Percentiles rank a stretch among this genome's conserved stretches.
Evolutionary conservation across 2,113 vertebrate species (phyloP).

Genomic region (Onychorhynchus coronatus): DNA sequence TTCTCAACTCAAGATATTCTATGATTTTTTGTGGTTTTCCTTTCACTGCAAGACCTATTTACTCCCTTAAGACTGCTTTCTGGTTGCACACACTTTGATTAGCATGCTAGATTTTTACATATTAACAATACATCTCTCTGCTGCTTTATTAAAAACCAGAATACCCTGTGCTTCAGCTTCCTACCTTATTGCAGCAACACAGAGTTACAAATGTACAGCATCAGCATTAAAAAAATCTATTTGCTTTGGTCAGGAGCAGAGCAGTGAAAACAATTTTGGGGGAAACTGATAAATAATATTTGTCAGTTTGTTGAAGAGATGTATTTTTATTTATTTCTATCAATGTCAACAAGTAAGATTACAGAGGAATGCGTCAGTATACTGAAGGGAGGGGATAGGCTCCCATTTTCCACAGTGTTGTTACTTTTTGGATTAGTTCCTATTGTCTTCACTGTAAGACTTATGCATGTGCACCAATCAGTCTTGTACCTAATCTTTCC

Average conservation of each 20-base stretch:
- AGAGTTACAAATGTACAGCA: neutral
- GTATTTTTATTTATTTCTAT: neutral
- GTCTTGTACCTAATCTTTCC: neutral
- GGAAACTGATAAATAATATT: neutral
- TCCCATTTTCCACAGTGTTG: neutral
- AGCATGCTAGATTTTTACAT: neutral
- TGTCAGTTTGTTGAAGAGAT: neutral
- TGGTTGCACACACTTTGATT: neutral
- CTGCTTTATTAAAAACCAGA: neutral
- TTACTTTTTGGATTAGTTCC: neutral
- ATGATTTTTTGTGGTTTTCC: neutral
- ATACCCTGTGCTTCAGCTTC: neutral
- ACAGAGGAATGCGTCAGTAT: neutral
- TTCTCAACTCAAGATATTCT: neutral
- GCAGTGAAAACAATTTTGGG: neutral
- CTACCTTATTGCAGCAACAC: neutral
- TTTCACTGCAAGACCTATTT: neutral
- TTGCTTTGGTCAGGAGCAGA: neutral
- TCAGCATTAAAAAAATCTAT: neutral
- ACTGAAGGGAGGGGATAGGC: neutral
- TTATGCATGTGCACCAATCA: neutral
- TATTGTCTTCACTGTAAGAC: neutral
- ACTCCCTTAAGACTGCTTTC: neutral
- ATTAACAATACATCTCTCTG: neutral
- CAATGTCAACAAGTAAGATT: neutral